phyloP scores from a whole-genome alignment of 2,113 vertebrate species.

The Lophotis ruficrista region DNA sequence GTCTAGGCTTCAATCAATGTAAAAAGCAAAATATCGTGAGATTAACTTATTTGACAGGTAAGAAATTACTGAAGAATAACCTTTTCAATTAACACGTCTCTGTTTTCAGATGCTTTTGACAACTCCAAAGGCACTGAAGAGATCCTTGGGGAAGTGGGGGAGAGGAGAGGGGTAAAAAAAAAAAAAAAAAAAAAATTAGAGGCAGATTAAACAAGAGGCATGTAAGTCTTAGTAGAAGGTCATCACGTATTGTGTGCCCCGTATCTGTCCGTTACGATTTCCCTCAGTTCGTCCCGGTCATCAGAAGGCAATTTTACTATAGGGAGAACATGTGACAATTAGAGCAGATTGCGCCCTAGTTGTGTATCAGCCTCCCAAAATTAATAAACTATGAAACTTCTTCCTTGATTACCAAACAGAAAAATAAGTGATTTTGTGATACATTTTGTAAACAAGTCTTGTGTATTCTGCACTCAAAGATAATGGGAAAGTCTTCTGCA shows the following conservation, averaged over 20 bases:
- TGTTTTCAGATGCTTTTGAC: not conserved
- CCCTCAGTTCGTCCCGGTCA: slow-evolving; percentile 95
- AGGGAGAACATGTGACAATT: slow-evolving; percentile 87
- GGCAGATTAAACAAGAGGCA: not conserved
- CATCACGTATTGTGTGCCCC: slow-evolving; percentile 82
- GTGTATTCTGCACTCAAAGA: not conserved
- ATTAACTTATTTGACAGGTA: not conserved
- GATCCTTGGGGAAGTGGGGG: not conserved
- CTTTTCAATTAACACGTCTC: slow-evolving; percentile 16
- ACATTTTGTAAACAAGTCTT: not conserved
- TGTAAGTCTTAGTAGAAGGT: not conserved
- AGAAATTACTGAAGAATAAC: slow-evolving; percentile 29
- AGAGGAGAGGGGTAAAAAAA: not conserved
- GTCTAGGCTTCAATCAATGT: not conserved
- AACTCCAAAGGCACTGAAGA: not conserved
- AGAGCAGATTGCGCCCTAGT: slow-evolving; percentile 80
- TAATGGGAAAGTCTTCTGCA: not conserved
- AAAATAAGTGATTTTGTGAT: not conserved
- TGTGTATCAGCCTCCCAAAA: slow-evolving; percentile 92
- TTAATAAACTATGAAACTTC: not conserved
- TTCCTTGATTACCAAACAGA: not conserved
- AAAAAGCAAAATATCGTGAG: accelerated
- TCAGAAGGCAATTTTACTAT: slow-evolving; percentile 91
- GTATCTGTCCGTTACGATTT: slow-evolving; percentile 99
- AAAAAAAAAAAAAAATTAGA: not conserved